phyloP scores from a whole-genome alignment of 2,797 vertebrate species.

The Tarsius wallacei region DNA sequence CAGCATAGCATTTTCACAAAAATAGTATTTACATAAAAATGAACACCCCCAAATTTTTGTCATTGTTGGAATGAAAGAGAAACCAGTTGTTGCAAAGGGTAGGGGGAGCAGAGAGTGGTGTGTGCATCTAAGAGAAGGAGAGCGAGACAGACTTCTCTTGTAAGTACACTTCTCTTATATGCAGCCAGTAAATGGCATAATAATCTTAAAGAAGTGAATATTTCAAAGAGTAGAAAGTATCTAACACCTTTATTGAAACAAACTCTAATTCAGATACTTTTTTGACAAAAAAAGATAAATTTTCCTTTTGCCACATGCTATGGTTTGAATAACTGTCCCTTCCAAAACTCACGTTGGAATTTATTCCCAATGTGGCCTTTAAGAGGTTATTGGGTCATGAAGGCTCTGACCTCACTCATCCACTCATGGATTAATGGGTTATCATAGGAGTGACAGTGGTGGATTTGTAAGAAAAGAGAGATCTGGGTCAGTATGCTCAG shows the following conservation, averaged over 20 bases:
- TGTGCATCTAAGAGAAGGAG: neutral
- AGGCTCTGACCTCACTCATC: too few species aligned
- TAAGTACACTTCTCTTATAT: neutral
- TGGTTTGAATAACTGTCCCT: too few species aligned
- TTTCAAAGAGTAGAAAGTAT: slow-evolving; percentile 35
- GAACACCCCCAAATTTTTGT: slow-evolving; percentile 12
- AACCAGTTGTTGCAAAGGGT: neutral
- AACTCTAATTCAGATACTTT: neutral
- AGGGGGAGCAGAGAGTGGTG: neutral
- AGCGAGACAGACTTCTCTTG: neutral
- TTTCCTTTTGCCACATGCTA: too few species aligned
- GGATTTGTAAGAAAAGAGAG: too few species aligned
- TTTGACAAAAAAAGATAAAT: neutral
- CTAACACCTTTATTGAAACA: slow-evolving; percentile 16
- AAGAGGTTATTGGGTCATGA: too few species aligned
- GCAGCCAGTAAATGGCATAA: neutral
- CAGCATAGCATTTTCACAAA: slow-evolving; percentile 32
- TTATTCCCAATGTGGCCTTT: too few species aligned
- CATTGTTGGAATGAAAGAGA: neutral
- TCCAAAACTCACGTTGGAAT: too few species aligned
- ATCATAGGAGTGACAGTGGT: too few species aligned
- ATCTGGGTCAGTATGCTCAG: too few species aligned
- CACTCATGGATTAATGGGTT: too few species aligned
- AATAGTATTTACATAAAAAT: slow-evolving; percentile 14
- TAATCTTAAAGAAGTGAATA: neutral